A percentile compares a stretch with the other conserved stretches of the same genome.
Conservation (phyloP, 2,888 invertebrate genomes). For the Morinoia aosen region DNA sequence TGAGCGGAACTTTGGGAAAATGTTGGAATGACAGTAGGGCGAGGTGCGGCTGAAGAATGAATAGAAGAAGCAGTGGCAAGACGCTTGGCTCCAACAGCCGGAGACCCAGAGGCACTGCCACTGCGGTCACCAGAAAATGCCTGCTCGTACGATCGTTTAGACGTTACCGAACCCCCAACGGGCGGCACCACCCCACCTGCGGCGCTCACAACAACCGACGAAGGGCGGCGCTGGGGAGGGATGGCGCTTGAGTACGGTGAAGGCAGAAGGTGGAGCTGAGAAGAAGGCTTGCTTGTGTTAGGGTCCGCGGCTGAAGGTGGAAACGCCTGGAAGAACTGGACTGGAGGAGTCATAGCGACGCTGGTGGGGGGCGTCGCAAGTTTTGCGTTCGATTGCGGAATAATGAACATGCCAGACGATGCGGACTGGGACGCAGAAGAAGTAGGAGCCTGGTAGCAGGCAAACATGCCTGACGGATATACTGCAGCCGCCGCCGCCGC, state of each 20-base stretch:
- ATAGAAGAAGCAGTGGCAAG: conserved; percentile 55
- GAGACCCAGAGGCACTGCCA: neutral
- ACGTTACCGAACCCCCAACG: neutral
- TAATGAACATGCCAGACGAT: conserved; percentile 15
- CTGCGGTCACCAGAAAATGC: conserved; percentile 75
- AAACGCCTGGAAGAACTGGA: conserved; percentile 34
- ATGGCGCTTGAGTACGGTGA: conserved; percentile 58
- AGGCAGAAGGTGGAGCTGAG: conserved; percentile 59
- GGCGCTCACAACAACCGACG: conserved; percentile 55
- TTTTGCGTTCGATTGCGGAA: neutral
- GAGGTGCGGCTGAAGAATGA: conserved; percentile 55
- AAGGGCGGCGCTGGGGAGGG: neutral
- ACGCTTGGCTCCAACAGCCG: conserved; percentile 59
- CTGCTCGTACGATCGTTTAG: conserved; percentile 81
- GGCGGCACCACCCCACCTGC: conserved; percentile 56
- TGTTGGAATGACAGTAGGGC: conserved; percentile 60
- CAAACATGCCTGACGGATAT: conserved; percentile 20
- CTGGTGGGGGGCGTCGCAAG: neutral
- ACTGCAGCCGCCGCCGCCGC: neutral
- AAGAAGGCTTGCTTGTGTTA: conserved; percentile 25
- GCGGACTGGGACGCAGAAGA: neutral
- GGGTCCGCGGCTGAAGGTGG: neutral
- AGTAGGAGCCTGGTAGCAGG: conserved; percentile 38
- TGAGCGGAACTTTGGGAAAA: neutral
- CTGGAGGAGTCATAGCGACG: neutral